Percentiles rank a stretch among this genome's conserved stretches.
These are phyloP conservation scores for Cremastobaeus sp. DNA, from an alignment of 2,888 invertebrate genomes.

Conservation along the genomic window DNA sequence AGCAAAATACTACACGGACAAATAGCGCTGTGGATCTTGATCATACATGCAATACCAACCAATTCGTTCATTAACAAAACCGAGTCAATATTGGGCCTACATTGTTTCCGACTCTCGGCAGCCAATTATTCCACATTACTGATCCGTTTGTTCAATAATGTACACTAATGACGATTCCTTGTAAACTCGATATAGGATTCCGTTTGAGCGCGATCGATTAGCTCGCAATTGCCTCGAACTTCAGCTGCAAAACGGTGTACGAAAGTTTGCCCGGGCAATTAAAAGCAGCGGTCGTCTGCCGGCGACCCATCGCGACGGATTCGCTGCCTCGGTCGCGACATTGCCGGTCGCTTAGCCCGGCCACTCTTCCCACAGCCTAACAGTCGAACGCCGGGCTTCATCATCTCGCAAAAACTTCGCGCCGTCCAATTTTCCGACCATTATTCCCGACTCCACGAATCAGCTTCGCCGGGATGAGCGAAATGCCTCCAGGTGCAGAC, in stretches of 20 bases:
- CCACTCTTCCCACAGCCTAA: too few species aligned
- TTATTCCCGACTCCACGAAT: too few species aligned
- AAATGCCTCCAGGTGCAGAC: too few species aligned
- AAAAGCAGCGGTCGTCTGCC: conserved; percentile 41
- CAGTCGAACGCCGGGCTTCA: too few species aligned
- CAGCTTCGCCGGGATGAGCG: too few species aligned
- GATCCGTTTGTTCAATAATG: conserved; percentile 57
- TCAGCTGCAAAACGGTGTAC: conserved; percentile 20
- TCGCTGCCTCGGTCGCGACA: conserved; percentile 57
- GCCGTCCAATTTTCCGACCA: too few species aligned
- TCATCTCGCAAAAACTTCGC: too few species aligned
- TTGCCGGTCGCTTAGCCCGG: conserved; percentile 67
- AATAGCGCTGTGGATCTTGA: conserved; percentile 47
- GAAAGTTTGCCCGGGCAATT: conserved; percentile 26
- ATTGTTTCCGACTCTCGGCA: conserved; percentile 52
- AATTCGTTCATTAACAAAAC: conserved; percentile 56
- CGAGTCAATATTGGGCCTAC: conserved; percentile 57
- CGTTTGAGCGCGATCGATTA: conserved; percentile 39
- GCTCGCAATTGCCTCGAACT: conserved; percentile 17
- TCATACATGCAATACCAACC: conserved; percentile 44
- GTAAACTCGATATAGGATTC: conserved; percentile 36
- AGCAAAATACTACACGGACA: conserved; percentile 41
- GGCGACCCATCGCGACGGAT: conserved; percentile 53
- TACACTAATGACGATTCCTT: conserved; percentile 53
- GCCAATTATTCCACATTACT: conserved; percentile 57